phyloP scores from a whole-genome alignment of 1,140 invertebrate species.

The Drosophila pectinifera region DNA sequence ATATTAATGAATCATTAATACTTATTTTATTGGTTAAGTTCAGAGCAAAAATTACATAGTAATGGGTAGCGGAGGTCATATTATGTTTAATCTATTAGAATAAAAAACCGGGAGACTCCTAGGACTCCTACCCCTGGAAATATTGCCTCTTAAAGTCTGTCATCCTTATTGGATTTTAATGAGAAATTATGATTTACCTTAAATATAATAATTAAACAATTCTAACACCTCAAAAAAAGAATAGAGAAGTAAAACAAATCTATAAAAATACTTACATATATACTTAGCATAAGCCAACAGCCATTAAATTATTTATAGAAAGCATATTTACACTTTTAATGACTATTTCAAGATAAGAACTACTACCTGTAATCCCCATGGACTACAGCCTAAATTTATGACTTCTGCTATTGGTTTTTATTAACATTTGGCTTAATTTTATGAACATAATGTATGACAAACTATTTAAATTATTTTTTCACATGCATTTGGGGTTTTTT shows the following conservation, averaged over 20 bases:
- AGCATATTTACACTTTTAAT: not conserved
- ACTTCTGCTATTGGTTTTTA: conserved; percentile 1
- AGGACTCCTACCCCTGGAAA: too few species aligned
- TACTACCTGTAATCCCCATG: not conserved
- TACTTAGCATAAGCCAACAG: not conserved
- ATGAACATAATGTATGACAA: not conserved
- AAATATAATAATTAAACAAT: not conserved
- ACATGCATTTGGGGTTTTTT: conserved; percentile 8
- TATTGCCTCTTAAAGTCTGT: too few species aligned
- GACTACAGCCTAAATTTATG: conserved; percentile 1
- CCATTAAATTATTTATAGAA: conserved; percentile 1
- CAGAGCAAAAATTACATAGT: too few species aligned
- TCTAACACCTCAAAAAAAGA: too few species aligned
- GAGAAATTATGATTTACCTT: not conserved
- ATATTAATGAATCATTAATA: too few species aligned
- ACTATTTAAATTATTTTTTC: not conserved
- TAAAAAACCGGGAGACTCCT: too few species aligned
- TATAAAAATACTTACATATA: too few species aligned
- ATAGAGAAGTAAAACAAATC: too few species aligned
- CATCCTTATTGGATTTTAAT: not conserved
- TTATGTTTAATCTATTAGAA: too few species aligned
- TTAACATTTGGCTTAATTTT: conserved; percentile 8
- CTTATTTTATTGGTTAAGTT: too few species aligned
- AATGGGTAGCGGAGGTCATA: too few species aligned
- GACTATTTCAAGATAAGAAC: not conserved